Base-by-base conservation (phyloP, 2,888 invertebrate genomes). In the Zelleria hepariella region DNA sequence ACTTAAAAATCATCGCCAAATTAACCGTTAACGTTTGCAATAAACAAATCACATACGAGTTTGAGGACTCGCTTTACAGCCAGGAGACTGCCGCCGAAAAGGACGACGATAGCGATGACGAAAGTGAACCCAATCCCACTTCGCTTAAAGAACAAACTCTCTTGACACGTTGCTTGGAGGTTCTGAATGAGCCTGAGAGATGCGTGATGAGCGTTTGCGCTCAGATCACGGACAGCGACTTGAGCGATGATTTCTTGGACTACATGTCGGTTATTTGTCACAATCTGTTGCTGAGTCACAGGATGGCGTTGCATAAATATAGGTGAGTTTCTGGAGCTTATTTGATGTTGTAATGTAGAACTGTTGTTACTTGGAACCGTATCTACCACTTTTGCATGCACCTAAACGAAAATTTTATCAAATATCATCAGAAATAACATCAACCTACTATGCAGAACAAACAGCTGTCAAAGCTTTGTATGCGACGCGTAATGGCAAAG, bases 251-350 rank as follows among this genome's bases (percentile, higher is more conserved):
- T 6, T 89, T 93, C 23, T 80, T 95, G 54, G 91, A 93, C 67
- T 90, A 92, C 10, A 83, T 96, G 62, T 94, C 94, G 63, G 91
- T 93, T 73, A 91, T 97, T 58, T 96, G 96, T 72, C 96, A 97
- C 80, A 94, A 95, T 80, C 85, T 97, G 57, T 85, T 97, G 74
- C 90, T 95, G 65, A 94, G 95, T 67, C 94, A 95, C 74, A 93
- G 93, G 74, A 90, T 94, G 75, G 94, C 96, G 0, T 91, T 96
- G 66, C 95, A 96, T 75, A 95, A 95, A 73, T 95, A 94, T 82
- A 94, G 95, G 95, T 95, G 77, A 78, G 32, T 51, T 2, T 49
- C 20, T 1, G 18, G n/a, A 6, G 49, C 21, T n/a, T n/a, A n/a
- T n/a, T n/a, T n/a, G n/a, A n/a, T n/a, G n/a, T n/a, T n/a, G n/a